Evolutionary conservation across 2,113 vertebrate genomes (phyloP), one percentile per base, ranked within the genome.

Genomic region (Austrofundulus limnaeus): DNA sequence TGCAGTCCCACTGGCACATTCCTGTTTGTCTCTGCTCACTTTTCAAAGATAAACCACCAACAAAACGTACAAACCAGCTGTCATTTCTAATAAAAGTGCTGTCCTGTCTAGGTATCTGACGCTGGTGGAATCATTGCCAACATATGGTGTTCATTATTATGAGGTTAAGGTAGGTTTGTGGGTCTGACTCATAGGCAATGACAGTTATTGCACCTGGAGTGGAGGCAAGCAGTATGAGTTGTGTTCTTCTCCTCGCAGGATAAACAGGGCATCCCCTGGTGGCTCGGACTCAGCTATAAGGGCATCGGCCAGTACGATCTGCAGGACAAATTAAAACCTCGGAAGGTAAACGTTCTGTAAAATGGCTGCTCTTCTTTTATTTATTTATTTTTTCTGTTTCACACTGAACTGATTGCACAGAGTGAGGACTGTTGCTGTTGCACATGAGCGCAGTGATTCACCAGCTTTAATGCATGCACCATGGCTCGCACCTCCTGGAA

Each of bases 201-300:
- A 46, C 64, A 69, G 56, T 48, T 61, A 41, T 54, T 61, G 12
- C 34, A 19, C 21, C 43, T 80, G 49, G 72, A 74, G 54, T 2
- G 21, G 38, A 72, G 38, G 70, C 61, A 60, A n/a, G 9, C 34
- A 19, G 34, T 17, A 12, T 34, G 28, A 50, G 31, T 15, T 52
- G 31, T 60, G 28, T 11, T 58, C 10, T 58, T 68, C 23, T 31
- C 51, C 24, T 73, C 38, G 51, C 80, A 99, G 97, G 97, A 99
- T 86, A 99, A 99, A 83, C 97, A 99, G 81, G 97, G 97, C 46
- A 98, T 99, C 79, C 97, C 97, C 0, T 99, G 97, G 97, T 99
- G 97, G 97, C 92, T 99, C 66, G 97, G 97, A 63, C 92, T 99
- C 89, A 99, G 97, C 91, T 99, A 98, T 87, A 99, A 97, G 86